Percentiles rank a stretch among this genome's conserved stretches.
Conservation (phyloP, 1,140 invertebrate genomes). For the Anoplophora glabripennis region DNA sequence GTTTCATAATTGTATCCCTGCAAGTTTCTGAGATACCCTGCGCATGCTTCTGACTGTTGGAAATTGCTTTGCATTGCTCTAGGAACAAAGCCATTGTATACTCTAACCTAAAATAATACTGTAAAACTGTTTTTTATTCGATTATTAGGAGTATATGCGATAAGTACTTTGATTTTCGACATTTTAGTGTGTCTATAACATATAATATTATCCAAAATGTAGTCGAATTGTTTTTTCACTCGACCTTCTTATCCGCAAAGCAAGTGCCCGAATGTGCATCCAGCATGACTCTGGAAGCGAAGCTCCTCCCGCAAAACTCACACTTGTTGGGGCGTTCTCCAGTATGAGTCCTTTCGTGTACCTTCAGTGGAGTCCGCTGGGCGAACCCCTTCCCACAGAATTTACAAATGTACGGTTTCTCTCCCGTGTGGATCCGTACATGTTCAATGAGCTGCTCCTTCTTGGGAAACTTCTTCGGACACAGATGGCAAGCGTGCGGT, state of each 20-base stretch:
- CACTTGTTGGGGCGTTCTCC: conserved; percentile 50
- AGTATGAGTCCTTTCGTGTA: conserved; percentile 50
- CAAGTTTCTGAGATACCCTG: no score
- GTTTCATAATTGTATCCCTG: no score
- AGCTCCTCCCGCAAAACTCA: conserved; percentile 50
- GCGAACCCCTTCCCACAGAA: conserved; percentile 64
- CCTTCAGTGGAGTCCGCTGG: conserved; percentile 63
- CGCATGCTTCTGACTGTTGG: no score
- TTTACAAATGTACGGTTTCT: conserved; percentile 53
- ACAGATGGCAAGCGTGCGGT: conserved; percentile 55
- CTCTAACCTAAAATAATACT: no score
- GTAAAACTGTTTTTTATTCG: no score
- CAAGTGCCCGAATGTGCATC: conserved; percentile 58
- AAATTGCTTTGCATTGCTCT: no score
- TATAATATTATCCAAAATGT: no score
- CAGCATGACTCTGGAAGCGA: conserved; percentile 58
- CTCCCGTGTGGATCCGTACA: conserved; percentile 51
- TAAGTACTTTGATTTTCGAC: no score
- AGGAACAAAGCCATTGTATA: no score
- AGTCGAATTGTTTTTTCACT: no score
- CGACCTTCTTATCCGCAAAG: not conserved
- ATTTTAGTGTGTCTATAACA: no score
- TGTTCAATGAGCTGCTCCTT: conserved; percentile 49
- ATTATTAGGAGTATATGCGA: no score
- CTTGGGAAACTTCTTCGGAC: conserved; percentile 51